phyloP scores from a whole-genome alignment of 2,888 invertebrate species.

The Pachydiplax longipennis region DNA sequence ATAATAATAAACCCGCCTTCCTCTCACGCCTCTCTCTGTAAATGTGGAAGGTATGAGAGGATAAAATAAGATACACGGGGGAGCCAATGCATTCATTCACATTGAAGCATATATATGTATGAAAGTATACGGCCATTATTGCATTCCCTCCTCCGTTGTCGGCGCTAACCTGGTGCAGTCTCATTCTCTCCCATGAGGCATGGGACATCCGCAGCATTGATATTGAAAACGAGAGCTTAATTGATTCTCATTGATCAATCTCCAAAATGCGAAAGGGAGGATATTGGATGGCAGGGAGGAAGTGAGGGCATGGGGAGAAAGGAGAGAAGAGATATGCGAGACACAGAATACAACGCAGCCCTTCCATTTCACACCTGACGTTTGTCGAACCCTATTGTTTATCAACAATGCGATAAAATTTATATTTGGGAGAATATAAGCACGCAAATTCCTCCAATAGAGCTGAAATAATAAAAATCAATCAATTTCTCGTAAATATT shows the following conservation, averaged over 20 bases:
- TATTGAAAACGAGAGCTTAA: constrained; percentile 1
- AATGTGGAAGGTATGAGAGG: no score
- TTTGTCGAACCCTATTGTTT: neutral
- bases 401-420: neutral
- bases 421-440: neutral
- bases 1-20: no score
- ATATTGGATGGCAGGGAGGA: neutral
- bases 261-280: constrained; percentile 1
- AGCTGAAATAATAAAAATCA: neutral
- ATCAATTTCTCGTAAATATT: neutral
- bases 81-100: neutral
- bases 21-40: no score
- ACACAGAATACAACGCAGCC: neutral
- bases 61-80: no score
- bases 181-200: neutral
- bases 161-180: neutral
- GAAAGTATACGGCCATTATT: neutral
- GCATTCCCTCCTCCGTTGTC: neutral
- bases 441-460: neutral
- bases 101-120: neutral
- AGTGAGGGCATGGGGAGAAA: neutral
- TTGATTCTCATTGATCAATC: constrained; percentile 1
- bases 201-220: neutral
- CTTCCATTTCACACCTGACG: neutral
- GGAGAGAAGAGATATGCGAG: neutral